Base-by-base conservation (phyloP, 1,140 invertebrate genomes). In the Drosophila pseudoobscura region DNA sequence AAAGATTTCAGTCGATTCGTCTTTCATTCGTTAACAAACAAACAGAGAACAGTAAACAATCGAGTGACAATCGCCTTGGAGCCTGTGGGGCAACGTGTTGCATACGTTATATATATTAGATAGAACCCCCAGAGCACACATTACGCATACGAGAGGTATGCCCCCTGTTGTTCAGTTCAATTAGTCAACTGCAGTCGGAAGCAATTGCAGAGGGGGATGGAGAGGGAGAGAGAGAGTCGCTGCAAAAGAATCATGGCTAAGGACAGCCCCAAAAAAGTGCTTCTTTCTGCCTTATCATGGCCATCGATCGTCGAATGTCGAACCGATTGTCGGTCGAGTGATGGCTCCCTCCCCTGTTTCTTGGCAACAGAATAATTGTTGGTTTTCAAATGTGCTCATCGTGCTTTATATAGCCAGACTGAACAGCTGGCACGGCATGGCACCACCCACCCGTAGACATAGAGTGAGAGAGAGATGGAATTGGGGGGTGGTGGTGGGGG, bases 81-180 rank as follows among this genome's bases (percentile, higher is more conserved):
- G 35, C 35, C 35, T 35, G 9, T 20, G 8, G 8, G 35, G 41
- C 62, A 69, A 80, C 39, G 61, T 56, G 79, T 52, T 75, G 79
- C 75, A 83, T 78, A 57, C 75, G 57, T 46, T 62, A 78, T 78
- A 52, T 61, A 20, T 47, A 8, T 9, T 26, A 20, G 24, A 39
- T 35, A 39, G 41, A 20, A 31, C 7, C 29, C 31, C 3, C 31
- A 26, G 24, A 5, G 0, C 3, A 13, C n/a, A 73, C 20, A 82
- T 82, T 82, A 82, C 79, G 75, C 80, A 83, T 83, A 78, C 79
- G 79, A 54, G 80, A 75, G 75, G 75, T 83, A 84, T 83, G 75
- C 60, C 63, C 60, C 60, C 35, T 11, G 35, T 13, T 39, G 11
- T 13, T 39, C 4, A 20, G 29, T 15, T 41, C 45, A 46, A 31